Percentiles rank a stretch among this genome's conserved stretches.
These are phyloP conservation scores for Petromus typicus DNA, from an alignment of 2,113 vertebrate species.

Conservation along the genomic window DNA sequence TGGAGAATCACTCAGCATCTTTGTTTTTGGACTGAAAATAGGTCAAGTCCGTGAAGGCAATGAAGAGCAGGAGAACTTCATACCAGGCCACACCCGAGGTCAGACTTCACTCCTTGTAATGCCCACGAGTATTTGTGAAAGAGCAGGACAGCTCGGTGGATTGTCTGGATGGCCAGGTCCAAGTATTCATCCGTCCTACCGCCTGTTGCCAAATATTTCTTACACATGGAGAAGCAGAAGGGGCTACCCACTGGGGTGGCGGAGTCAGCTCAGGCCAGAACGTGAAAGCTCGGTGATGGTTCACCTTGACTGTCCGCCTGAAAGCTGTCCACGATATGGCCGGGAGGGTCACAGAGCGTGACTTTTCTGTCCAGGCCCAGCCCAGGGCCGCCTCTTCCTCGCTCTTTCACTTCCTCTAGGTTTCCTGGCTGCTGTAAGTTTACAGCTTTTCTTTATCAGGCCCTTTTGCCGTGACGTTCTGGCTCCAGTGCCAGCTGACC, in stretches of 20 bases:
- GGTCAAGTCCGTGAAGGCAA: constrained; percentile 48
- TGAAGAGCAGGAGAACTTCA: background rate
- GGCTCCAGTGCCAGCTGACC: background rate
- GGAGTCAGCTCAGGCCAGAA: background rate
- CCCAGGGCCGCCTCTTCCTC: background rate
- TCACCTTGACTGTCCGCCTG: background rate
- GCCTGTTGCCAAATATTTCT: background rate
- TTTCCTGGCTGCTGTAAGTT: background rate
- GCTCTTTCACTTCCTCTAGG: background rate
- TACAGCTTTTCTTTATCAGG: background rate
- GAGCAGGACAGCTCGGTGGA: background rate
- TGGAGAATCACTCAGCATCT: constrained; percentile 63
- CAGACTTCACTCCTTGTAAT: background rate
- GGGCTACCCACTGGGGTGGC: background rate
- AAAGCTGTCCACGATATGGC: background rate
- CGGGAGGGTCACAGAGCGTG: background rate
- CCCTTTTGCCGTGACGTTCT: background rate
- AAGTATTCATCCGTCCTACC: background rate
- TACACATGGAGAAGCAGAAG: background rate
- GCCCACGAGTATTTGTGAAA: background rate
- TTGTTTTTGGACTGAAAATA: constrained; percentile 66
- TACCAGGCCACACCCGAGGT: background rate
- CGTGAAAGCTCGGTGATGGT: background rate
- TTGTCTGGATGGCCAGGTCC: background rate
- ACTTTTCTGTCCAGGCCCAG: background rate